Evolutionary conservation across 2,888 invertebrate species (phyloP).

Genomic region (Epistrophe grossulariae): DNA sequence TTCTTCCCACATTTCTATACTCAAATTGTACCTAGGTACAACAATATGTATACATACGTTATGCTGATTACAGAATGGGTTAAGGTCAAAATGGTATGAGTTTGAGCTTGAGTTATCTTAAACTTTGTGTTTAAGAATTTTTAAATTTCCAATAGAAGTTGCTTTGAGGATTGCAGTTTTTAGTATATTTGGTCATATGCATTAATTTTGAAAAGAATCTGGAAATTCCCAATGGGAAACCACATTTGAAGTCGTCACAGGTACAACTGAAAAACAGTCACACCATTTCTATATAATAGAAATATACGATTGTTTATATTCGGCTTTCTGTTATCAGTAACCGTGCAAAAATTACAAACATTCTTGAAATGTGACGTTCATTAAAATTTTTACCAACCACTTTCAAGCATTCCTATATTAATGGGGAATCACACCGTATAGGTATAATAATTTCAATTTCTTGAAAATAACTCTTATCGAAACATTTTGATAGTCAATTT

Average conservation of each 20-base stretch:
- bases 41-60: not conserved
- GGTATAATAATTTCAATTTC: constrained; percentile 2
- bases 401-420: not conserved
- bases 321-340: not conserved
- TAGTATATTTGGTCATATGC: too few relatives aligned
- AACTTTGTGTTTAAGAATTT: too few relatives aligned
- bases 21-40: not conserved
- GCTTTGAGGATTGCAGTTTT: too few relatives aligned
- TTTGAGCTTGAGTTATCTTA: not conserved
- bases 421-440: constrained; percentile 1
- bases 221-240: not conserved
- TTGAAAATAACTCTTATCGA: not conserved
- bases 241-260: not conserved
- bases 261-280: not conserved
- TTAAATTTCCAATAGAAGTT: not conserved
- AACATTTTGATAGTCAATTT: not conserved
- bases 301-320: not conserved
- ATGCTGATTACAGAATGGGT: constrained; percentile 53
- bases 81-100: constrained; percentile 44
- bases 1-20: constrained; percentile 42
- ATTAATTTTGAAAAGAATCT: not conserved
- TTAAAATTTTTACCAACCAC: not conserved
- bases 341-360: not conserved
- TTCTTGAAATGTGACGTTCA: constrained; percentile 6
- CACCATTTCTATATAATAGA: not conserved